Conservation (phyloP, 2,113 vertebrate genomes). For the Vulpes ferrilata region DNA sequence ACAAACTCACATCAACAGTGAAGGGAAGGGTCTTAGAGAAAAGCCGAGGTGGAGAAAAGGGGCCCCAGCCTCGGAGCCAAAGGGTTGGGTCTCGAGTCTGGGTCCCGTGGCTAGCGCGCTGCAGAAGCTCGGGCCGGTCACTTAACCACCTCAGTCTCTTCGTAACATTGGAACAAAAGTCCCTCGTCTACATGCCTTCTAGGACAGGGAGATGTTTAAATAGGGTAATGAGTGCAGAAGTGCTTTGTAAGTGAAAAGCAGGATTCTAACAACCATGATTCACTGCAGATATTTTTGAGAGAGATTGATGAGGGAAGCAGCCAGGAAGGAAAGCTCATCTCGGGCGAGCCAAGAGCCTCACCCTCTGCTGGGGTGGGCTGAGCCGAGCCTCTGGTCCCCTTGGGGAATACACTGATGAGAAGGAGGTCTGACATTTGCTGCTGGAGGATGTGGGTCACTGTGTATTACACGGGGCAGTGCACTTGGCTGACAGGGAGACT, state of each 20-base stretch:
- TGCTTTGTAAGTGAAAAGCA: constrained; percentile 78
- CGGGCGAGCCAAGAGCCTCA: constrained; percentile 17
- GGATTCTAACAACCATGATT: constrained; percentile 68
- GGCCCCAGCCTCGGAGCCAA: background rate
- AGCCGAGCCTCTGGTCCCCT: constrained; percentile 74
- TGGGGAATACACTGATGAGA: constrained; percentile 84
- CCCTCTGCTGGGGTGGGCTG: background rate
- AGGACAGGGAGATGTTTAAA: constrained; percentile 61
- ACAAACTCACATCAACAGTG: background rate
- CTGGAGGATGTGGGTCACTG: constrained; percentile 86
- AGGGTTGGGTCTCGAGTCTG: background rate
- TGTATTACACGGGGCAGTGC: constrained; percentile 67
- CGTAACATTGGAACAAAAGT: background rate
- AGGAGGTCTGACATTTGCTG: constrained; percentile 84
- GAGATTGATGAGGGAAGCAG: constrained; percentile 77
- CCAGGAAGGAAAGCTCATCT: constrained; percentile 58
- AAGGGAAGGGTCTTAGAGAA: background rate
- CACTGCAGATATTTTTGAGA: constrained; percentile 80
- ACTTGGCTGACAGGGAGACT: constrained; percentile 57
- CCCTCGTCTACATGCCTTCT: constrained; percentile 1
- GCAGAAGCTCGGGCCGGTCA: background rate
- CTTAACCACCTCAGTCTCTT: background rate
- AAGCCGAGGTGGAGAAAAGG: background rate
- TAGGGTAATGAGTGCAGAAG: constrained; percentile 72
- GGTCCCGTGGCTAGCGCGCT: background rate